A percentile compares a stretch with the other conserved stretches of the same genome.
Conservation (phyloP, 2,888 invertebrate species). For the Deroplatys truncata region DNA sequence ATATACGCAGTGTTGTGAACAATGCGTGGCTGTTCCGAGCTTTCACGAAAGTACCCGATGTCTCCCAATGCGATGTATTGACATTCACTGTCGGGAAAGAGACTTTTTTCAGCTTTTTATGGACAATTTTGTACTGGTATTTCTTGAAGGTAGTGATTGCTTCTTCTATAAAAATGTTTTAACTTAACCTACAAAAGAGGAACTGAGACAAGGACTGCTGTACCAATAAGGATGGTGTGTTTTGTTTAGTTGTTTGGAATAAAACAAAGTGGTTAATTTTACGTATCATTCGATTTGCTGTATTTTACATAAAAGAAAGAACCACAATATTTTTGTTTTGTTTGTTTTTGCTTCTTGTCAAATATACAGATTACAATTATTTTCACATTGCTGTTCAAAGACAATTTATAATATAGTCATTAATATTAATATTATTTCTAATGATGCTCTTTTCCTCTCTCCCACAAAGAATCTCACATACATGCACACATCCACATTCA, state of each 20-base stretch:
- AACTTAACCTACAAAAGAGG: no score
- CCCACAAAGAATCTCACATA: not conserved
- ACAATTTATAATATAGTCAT: slow-evolving; percentile 6
- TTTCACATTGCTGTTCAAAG: slow-evolving; percentile 13
- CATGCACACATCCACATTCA: not conserved
- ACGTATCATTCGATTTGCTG: slow-evolving; percentile 6
- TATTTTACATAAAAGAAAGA: slow-evolving; percentile 26
- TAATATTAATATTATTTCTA: slow-evolving; percentile 10
- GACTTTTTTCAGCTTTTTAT: no score
- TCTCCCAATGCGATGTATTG: no score
- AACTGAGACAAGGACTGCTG: no score
- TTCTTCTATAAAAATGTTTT: no score
- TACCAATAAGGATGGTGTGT: no score
- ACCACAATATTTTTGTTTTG: slow-evolving; percentile 9
- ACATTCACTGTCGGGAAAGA: no score
- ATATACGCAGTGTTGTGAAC: no score
- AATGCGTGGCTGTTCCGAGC: no score
- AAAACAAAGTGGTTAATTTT: not conserved
- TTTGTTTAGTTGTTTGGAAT: not conserved
- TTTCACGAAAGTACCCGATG: no score
- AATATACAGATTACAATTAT: slow-evolving; percentile 25
- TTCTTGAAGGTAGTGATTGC: no score
- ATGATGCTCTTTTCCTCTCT: not conserved
- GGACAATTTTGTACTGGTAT: no score
- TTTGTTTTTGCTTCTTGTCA: slow-evolving; percentile 6